A percentile compares a stretch with the other conserved stretches of the same genome.
Conservation (phyloP, 2,888 invertebrate species). For the Lycia hirtaria region DNA sequence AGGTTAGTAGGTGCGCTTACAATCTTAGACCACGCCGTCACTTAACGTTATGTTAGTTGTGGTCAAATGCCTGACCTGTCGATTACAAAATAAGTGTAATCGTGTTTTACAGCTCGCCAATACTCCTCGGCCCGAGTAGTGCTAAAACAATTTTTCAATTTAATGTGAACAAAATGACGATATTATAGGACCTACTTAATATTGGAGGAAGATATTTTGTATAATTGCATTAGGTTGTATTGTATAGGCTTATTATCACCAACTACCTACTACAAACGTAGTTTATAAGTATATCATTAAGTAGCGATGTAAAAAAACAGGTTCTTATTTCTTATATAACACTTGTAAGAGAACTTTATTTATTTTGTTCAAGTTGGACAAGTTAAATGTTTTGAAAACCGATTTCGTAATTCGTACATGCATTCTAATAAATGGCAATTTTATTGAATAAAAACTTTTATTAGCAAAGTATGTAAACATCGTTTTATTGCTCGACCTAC, state of each 20-base stretch:
- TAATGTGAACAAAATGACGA: constrained; percentile 75
- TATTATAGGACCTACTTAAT: constrained; percentile 72
- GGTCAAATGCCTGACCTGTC: too few relatives aligned
- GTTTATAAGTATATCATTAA: constrained; percentile 61
- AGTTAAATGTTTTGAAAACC: constrained; percentile 64
- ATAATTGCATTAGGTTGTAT: constrained; percentile 83
- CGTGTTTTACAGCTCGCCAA: neutral
- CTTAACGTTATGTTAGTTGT: too few relatives aligned
- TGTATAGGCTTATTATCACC: constrained; percentile 76
- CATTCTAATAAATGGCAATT: constrained; percentile 65
- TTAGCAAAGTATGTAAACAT: constrained; percentile 45
- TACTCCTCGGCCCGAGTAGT: neutral
- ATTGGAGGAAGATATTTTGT: constrained; percentile 78
- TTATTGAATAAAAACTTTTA: constrained; percentile 66
- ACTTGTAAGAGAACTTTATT: constrained; percentile 72
- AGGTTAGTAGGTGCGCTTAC: too few relatives aligned
- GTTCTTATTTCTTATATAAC: constrained; percentile 63
- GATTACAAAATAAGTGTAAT: too few relatives aligned
- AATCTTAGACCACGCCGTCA: too few relatives aligned
- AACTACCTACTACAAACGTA: constrained; percentile 62
- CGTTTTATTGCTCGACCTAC: constrained; percentile 24
- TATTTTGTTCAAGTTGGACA: constrained; percentile 73
- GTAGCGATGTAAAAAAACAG: constrained; percentile 73
- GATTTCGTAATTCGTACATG: constrained; percentile 63
- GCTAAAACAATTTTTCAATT: constrained; percentile 43